These are phyloP conservation scores for Actinemys pallida DNA, from an alignment of 2,113 vertebrate species.

Conservation along the genomic window DNA sequence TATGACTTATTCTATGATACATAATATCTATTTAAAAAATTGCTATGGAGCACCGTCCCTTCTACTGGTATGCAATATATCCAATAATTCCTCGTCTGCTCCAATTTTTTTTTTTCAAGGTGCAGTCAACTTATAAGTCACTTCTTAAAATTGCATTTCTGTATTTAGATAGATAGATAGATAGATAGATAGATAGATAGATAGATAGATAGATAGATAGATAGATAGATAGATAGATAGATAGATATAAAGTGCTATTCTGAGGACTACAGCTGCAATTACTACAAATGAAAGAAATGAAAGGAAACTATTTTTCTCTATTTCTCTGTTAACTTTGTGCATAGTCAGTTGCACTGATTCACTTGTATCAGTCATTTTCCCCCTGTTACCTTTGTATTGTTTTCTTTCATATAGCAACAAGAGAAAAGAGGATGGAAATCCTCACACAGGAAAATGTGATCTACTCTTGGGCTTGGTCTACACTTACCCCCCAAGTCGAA, in stretches of 20 bases:
- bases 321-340: conserved; percentile 16
- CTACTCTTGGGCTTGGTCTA: neutral
- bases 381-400: conserved; percentile 63
- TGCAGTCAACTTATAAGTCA: neutral
- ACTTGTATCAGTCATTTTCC: conserved; percentile 40
- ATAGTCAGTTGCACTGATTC: neutral
- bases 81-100: neutral
- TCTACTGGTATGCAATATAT: conserved; percentile 10
- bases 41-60: neutral
- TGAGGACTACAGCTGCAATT: conserved; percentile 6
- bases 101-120: neutral
- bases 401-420: conserved; percentile 61
- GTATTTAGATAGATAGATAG: neutral
- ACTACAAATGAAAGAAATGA: neutral
- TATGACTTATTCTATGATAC: conserved; percentile 50
- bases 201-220: neutral
- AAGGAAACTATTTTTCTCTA: neutral
- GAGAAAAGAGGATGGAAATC: conserved; percentile 2
- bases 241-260: neutral
- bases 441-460: conserved; percentile 60
- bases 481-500: too few species aligned
- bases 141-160: conserved; percentile 5
- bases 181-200: neutral
- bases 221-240: neutral
- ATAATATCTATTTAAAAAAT: conserved; percentile 41